Evolutionary conservation across 2,797 vertebrate species (phyloP), one percentile per base, ranked within the genome.

Genomic region (Mus spretus): DNA sequence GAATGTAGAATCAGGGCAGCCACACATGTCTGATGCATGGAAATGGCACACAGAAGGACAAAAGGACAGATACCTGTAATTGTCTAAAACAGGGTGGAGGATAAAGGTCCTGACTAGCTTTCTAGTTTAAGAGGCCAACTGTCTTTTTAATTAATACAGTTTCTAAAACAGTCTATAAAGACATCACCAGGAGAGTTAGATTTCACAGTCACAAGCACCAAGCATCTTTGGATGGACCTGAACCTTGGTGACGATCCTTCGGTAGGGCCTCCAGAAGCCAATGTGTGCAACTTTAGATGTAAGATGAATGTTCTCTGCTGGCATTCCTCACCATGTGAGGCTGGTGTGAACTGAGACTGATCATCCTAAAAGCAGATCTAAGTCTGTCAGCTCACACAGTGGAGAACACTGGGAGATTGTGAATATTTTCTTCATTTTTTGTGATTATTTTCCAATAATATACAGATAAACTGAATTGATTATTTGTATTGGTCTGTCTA

Each of bases 171-270:
- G 63, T 74, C 67, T 84, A 47, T 91, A 63, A 28, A 82, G 81
- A 84, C 15, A n/a, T 65, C 63, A 40, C 31, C 9, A 70, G 80
- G 26, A n/a, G 77, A 89, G 28, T 50, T 44, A 91, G 79, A 17
- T 44, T 90, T 24, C 77, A 50, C 67, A 90, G 90, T 95, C 85
- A 55, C 24, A 80, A 61, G 87, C 19, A 8, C 75, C 77, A 92
- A 63, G 20, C 40, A 78, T 8, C 13, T 61, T 12, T 59, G 19
- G 77, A 83, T 93, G 72, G 31, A 82, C 37, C 20, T 44, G 20
- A 1, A 13, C 50, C 44, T 67, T 22, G 55, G 31, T 50, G 55
- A 86, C 22, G 34, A 19, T 44, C 22, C 28, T 53, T 22, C 15
- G 6, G 28, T 12, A 65, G n/a, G 40, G 53, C 4, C 31, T 4